phyloP scores from a whole-genome alignment of 2,888 invertebrate genomes.

The Gortyna flavago region DNA sequence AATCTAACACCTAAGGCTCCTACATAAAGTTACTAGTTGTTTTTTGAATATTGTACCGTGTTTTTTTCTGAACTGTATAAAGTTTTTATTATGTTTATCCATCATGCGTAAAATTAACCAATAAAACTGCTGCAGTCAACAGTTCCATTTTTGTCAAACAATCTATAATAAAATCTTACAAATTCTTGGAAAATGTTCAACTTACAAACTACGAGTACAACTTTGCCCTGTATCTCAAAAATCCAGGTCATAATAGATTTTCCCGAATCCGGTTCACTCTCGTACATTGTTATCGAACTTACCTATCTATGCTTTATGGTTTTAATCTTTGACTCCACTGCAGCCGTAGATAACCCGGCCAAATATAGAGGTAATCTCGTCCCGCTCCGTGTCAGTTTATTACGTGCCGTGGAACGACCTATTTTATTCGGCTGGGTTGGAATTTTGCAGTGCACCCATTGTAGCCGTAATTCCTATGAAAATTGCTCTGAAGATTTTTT shows the following conservation, averaged over 20 bases:
- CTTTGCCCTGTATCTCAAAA: slow-evolving; percentile 5
- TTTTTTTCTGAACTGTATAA: too few species aligned
- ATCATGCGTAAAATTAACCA: slow-evolving; percentile 8
- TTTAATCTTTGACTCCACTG: slow-evolving; percentile 71
- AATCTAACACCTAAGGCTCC: too few species aligned
- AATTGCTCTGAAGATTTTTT: slow-evolving; percentile 47
- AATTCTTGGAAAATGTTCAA: slow-evolving; percentile 54
- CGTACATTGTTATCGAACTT: slow-evolving; percentile 51
- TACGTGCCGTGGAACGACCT: slow-evolving; percentile 78
- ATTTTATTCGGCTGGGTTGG: slow-evolving; percentile 76
- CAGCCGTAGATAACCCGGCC: slow-evolving; percentile 83
- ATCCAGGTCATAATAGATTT: slow-evolving; percentile 45
- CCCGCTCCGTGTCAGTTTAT: slow-evolving; percentile 79
- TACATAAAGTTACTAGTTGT: too few species aligned
- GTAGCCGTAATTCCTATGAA: slow-evolving; percentile 48
- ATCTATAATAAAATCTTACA: slow-evolving; percentile 46
- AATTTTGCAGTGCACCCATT: slow-evolving; percentile 70
- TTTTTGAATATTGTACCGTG: too few species aligned
- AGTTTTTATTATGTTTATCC: not conserved
- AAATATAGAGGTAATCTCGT: slow-evolving; percentile 87
- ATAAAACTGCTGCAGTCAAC: not conserved
- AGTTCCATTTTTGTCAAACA: not conserved
- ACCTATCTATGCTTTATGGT: slow-evolving; percentile 61
- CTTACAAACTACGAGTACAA: slow-evolving; percentile 31
- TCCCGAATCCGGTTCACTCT: slow-evolving; percentile 29